Evolutionary conservation across 2,113 vertebrate genomes (phyloP), one percentile per base, ranked within the genome.

Genomic region (Leptobrachium leishanense): DNA sequence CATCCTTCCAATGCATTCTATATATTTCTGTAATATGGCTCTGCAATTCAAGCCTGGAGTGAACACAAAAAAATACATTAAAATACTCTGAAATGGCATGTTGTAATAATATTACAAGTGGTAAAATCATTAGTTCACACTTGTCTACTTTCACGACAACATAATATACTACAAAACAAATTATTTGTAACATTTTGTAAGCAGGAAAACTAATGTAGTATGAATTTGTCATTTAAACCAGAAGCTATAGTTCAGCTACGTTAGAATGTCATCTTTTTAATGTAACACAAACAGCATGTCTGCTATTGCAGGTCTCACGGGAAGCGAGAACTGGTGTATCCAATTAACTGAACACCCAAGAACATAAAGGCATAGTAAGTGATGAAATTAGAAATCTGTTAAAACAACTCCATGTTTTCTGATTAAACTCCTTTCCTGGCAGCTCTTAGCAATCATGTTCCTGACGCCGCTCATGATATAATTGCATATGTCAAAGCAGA

Each of bases 401-500:
- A 85, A 84, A 91, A 91, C 87, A 89, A 88, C 87, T 88, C 84
- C 83, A 80, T 90, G 88, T 91, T 91, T 91, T 89, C 91, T 91
- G 90, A 92, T 93, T 94, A 91, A 93, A 92, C 90, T 88, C 87
- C 86, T 86, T 92, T 92, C 89, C 91, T 88, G 84, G 84, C 87
- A 87, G 89, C 88, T 87, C 88, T 91, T 87, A 86, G 91, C 92
- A 91, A 94, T 92, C 91, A 88, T 89, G 90, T 92, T 88, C 79
- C 86, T 88, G 43, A 85, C 85, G 81, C 71, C 92, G 91, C 93
- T 90, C 89, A 54, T 87, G 88, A 91, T 94, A 77, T 77, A 95
- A 95, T 95, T 95, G 94, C 91, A 91, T 92, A 90, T 94, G 91
- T 95, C 93, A 93, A 92, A 89, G 87, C 88, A 82, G 83, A 88